Evolutionary conservation across 2,888 invertebrate species (phyloP).

Genomic region (Aromia moschata): DNA sequence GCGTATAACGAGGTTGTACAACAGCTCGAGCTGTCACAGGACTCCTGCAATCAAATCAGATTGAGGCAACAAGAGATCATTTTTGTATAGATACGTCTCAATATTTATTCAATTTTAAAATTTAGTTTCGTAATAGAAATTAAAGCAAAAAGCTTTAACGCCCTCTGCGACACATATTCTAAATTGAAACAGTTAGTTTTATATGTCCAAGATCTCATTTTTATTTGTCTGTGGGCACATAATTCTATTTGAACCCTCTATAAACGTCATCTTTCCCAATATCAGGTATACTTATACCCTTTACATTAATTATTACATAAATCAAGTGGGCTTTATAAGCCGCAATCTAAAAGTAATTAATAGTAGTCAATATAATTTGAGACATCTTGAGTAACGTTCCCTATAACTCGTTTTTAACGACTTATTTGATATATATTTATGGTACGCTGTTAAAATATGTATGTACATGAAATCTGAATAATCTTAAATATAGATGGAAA

Average conservation of each 20-base stretch:
- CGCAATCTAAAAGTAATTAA: slow-evolving; percentile 45
- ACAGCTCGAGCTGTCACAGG: no score
- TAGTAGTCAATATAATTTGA: slow-evolving; percentile 45
- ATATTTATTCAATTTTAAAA: no score
- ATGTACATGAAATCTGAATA: not conserved
- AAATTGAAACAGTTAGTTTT: no score
- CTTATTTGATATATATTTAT: slow-evolving; percentile 5
- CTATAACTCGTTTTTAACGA: slow-evolving; percentile 24
- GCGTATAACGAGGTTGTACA: no score
- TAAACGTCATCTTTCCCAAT: slow-evolving; percentile 30
- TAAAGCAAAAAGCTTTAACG: no score
- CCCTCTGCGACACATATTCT: no score
- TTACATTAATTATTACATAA: slow-evolving; percentile 44
- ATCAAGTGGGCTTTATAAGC: slow-evolving; percentile 33
- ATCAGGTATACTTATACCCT: slow-evolving; percentile 23
- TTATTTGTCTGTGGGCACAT: not conserved
- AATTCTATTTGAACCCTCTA: slow-evolving; percentile 14
- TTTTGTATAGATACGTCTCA: no score
- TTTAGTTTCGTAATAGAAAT: no score
- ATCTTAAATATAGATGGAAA: no score
- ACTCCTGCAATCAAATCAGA: no score
- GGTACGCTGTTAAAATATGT: slow-evolving; percentile 4
- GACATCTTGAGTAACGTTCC: slow-evolving; percentile 36
- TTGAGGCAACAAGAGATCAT: no score
- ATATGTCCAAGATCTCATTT: no score